Conservation (phyloP, 2,797 vertebrate genomes). For the Eutrigla gurnardus region DNA sequence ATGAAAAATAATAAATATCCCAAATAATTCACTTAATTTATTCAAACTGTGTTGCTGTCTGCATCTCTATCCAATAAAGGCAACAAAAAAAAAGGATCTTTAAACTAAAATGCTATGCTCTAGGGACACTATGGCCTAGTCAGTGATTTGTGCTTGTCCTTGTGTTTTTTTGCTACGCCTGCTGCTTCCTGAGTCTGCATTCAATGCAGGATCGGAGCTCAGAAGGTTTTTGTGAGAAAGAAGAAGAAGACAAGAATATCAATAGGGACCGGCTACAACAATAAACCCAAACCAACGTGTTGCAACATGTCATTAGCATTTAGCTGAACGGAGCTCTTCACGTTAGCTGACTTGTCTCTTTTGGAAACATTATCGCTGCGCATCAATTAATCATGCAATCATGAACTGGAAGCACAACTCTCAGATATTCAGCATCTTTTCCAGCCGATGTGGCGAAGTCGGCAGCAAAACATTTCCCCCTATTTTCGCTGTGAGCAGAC, state of each 20-base stretch:
- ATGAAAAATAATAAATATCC: not conserved
- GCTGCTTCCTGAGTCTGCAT: slow-evolving; percentile 5
- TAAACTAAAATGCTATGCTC: not conserved
- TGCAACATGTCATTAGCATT: not conserved
- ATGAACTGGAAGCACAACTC: not conserved
- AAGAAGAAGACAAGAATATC: slow-evolving; percentile 1
- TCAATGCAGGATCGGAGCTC: not conserved
- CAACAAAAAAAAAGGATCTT: not conserved
- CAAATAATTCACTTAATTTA: not conserved
- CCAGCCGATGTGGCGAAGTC: not conserved
- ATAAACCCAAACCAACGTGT: not conserved
- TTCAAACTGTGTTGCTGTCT: not conserved
- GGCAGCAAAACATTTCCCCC: no score
- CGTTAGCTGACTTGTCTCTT: not conserved
- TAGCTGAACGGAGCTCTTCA: not conserved
- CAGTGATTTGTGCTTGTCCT: not conserved
- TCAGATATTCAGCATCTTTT: not conserved
- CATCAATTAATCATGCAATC: not conserved
- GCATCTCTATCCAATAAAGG: not conserved
- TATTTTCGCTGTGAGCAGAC: not conserved
- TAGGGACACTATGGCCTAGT: not conserved
- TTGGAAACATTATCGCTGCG: not conserved
- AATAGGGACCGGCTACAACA: not conserved
- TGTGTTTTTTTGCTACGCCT: not conserved
- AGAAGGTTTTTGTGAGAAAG: not conserved